Conservation (phyloP, 2,113 vertebrate genomes). For the Cottus gobio region DNA sequence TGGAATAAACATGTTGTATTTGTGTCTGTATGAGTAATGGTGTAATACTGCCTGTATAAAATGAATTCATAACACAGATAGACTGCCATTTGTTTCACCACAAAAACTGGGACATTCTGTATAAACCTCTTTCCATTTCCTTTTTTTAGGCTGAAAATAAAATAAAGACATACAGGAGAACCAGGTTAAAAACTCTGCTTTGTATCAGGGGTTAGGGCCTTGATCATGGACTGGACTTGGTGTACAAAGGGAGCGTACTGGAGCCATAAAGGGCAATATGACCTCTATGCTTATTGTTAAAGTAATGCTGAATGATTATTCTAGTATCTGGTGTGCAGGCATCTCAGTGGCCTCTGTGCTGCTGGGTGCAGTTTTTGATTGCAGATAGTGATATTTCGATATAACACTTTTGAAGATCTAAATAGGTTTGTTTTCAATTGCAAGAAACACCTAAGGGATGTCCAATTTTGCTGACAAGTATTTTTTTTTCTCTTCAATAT, state of each 20-base stretch:
- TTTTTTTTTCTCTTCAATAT: not conserved
- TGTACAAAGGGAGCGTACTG: not conserved
- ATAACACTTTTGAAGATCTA: not conserved
- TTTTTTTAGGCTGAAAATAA: not conserved
- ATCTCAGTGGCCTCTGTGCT: not conserved
- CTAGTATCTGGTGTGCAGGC: not conserved
- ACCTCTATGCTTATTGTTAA: not conserved
- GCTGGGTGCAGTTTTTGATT: not conserved
- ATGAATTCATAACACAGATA: not conserved
- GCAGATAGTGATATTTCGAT: not conserved
- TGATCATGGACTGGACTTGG: not conserved
- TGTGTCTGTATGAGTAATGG: not conserved
- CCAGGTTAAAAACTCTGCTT: not conserved
- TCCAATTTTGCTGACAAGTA: not conserved
- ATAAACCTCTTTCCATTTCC: not conserved
- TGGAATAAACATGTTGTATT: not conserved
- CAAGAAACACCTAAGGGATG: not conserved
- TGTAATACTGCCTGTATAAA: not conserved
- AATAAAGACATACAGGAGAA: not conserved
- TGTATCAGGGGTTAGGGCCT: not conserved
- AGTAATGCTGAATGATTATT: slow-evolving; percentile 1
- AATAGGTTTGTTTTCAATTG: not conserved
- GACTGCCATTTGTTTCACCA: not conserved
- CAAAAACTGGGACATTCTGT: not conserved
- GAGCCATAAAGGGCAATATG: not conserved